Evolutionary conservation across 2,888 invertebrate genomes (phyloP).

Genomic region (Hedya salicella): DNA sequence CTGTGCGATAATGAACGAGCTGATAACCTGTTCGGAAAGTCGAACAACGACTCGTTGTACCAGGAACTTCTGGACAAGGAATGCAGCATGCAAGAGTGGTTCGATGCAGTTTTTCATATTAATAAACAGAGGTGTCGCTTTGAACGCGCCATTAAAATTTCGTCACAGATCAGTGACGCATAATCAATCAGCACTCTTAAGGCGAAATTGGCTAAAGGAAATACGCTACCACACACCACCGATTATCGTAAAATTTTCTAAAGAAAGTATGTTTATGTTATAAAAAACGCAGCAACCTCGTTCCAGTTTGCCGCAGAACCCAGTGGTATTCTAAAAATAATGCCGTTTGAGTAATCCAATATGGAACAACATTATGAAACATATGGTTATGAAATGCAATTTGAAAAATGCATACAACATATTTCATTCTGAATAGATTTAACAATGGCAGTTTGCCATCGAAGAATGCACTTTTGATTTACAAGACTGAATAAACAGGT

Average conservation of each 20-base stretch:
- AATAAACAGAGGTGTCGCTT: conserved; percentile 40
- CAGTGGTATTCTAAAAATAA: conserved; percentile 60
- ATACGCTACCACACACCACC: not conserved
- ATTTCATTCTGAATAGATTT: not conserved
- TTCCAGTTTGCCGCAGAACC: conserved; percentile 59
- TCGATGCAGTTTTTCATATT: conserved; percentile 63
- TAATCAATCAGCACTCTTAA: not conserved
- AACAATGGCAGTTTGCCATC: not conserved
- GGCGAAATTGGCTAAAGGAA: not conserved
- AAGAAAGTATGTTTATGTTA: conserved; percentile 16
- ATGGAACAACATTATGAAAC: conserved; percentile 19
- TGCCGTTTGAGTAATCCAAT: conserved; percentile 49
- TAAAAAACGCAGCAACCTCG: conserved; percentile 54
- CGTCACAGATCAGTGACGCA: conserved; percentile 30
- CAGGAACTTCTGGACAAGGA: conserved; percentile 81
- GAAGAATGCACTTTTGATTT: conserved; percentile 6
- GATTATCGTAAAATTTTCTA: conserved; percentile 7
- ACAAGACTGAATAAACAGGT: not conserved
- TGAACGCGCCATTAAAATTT: conserved; percentile 3
- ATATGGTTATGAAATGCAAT: conserved; percentile 23
- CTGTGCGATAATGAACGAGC: conserved; percentile 3
- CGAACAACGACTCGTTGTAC: conserved; percentile 60
- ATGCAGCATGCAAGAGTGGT: conserved; percentile 68
- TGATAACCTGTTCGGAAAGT: conserved; percentile 42
- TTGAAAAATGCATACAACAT: conserved; percentile 9